Base-by-base conservation (phyloP, 2,113 vertebrate species). In the Rissa tridactyla region DNA sequence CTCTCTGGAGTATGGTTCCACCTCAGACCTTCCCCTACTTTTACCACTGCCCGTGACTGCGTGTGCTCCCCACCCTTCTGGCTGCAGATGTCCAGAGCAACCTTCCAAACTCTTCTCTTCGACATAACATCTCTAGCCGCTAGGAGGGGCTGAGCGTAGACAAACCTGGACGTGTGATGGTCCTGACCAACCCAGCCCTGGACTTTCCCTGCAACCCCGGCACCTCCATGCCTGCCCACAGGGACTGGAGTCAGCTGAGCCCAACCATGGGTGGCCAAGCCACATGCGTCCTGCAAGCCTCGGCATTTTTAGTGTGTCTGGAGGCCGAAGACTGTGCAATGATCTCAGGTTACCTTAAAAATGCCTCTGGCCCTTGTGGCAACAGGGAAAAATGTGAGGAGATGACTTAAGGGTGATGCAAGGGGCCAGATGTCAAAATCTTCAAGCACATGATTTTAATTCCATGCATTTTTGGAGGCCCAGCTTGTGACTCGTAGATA, bases 391-490 rank as follows among this genome's bases (percentile, higher is more conserved):
- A 89, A 75, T 6, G 62, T 8, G 23, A 91, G 78, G 70, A 57
- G 34, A 6, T 80, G 78, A 88, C 58, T 61, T 86, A 64, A 69
- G 84, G 46, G 30, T 91, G 69, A 89, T 64, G 64, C 90, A 93
- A 95, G 65, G 55, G 68, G 42, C 34, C 90, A 94, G 76, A 94
- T 76, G 65, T 49, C 88, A 89, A 91, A 79, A 72, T 46, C 34
- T 75, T 58, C 68, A 78, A 85, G 86, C 76, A 89, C 72, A 57
- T 76, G 92, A 84, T 84, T 82, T 79, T 55, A 66, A 75, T n/a
- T 58, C 65, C 57, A 12, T 13, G 68, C 2, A 2, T n/a, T 81
- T 94, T 64, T 70, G 47, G 55, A 88, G 66, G 55, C 57, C 78
- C 61, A 79, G 60, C 90, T 93, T 90, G 77, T 92, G 90, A 92